A percentile compares a stretch with the other conserved stretches of the same genome.
These are phyloP conservation scores for Anagrus nilaparvatae DNA, from an alignment of 1,140 invertebrate genomes.

Conservation along the genomic window DNA sequence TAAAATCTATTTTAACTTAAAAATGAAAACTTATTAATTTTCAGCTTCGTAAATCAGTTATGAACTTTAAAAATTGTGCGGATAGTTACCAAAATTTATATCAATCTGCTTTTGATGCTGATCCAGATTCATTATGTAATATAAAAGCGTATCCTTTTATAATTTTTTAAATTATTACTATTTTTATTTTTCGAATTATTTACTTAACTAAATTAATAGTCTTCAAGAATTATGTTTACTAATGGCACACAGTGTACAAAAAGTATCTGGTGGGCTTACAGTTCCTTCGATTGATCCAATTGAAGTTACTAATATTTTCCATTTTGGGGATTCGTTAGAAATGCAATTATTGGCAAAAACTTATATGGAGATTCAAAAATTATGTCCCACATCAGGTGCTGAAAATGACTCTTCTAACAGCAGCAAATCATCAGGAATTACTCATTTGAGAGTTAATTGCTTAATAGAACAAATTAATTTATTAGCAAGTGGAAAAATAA, in stretches of 20 bases:
- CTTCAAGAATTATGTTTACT: conserved; percentile 69
- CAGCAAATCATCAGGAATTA: conserved; percentile 34
- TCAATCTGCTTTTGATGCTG: conserved; percentile 88
- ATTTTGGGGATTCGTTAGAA: conserved; percentile 42
- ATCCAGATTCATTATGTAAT: conserved; percentile 72
- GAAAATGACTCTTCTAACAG: conserved; percentile 27
- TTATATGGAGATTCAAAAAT: conserved; percentile 42
- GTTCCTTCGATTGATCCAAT: conserved; percentile 27
- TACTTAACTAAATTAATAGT: conserved; percentile 33
- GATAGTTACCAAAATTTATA: conserved; percentile 75
- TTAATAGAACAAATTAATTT: conserved; percentile 42
- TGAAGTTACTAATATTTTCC: conserved; percentile 42
- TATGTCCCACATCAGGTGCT: conserved; percentile 35
- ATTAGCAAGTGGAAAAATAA: conserved; percentile 51
- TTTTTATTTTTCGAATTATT: no score
- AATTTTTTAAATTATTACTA: no score
- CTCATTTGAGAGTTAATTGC: conserved; percentile 38
- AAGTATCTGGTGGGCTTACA: conserved; percentile 45
- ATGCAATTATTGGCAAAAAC: conserved; percentile 43
- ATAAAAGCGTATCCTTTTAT: conserved; percentile 55
- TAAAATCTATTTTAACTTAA: conserved; percentile 26
- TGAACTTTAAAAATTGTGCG: conserved; percentile 63
- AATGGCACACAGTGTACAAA: conserved; percentile 65
- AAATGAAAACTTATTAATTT: conserved; percentile 36
- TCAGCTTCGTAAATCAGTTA: conserved; percentile 63